Base-by-base conservation (phyloP, 2,113 vertebrate genomes). In the Tyrannus savana region DNA sequence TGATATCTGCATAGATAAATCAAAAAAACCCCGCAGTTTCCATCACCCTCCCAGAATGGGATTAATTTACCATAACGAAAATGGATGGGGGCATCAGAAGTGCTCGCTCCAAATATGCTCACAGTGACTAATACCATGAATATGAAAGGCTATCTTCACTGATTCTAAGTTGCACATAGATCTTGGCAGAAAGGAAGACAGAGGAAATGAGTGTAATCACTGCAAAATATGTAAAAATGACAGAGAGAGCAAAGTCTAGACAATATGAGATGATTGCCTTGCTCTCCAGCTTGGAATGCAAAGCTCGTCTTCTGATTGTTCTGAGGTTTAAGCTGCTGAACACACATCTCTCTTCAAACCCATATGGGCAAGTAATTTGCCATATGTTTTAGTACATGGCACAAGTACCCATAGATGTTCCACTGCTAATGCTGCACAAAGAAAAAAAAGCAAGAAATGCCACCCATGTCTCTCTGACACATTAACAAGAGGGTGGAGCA, bases 241-340 rank as follows among this genome's bases (percentile, higher is more conserved):
- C 76, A 63, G 52, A 49, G 80, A 79, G 64, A 52, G 68, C 52
- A 46, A 90, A 94, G 92, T 94, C 92, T 95, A 96, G 95, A 96
- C 96, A 96, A 94, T 96, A 84, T 25, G 86, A 96, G 80, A 89
- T 94, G 95, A 96, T 89, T 95, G 93, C 76, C 76, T 28, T 22
- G 41, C 56, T 93, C 94, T 90, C 76, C 62, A 82, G 56, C 42
- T 94, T 60, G 76, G 56, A 90, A 90, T 90, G 88, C 73, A 87
- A 84, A 93, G 66, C 85, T 77, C 12, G 1, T 55, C 79, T 88
- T 81, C 71, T 84, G 83, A 84, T 89, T 93, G 69, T 87, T 94
- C 83, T 53, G 88, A 50, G 55, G 35, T 50, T 90, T 88, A 74
- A 78, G 86, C 88, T 79, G 93, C 69, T 1, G 3, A 86, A 72